Conservation (phyloP, 2,113 vertebrate species). For the Dolichallabes microphthalmus region DNA sequence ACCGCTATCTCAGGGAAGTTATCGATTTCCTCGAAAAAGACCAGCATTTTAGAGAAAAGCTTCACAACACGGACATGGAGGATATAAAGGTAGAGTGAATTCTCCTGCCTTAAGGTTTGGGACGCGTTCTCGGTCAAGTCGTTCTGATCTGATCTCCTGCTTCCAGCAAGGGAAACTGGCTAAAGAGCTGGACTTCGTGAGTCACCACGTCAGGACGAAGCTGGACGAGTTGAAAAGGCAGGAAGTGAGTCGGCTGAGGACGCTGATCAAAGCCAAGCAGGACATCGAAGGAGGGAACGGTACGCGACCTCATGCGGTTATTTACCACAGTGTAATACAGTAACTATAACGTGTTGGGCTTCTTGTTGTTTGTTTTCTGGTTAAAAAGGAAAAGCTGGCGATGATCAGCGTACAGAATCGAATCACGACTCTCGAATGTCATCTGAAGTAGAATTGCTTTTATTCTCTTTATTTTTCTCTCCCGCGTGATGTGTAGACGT, state of each 20-base stretch:
- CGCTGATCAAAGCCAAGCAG: conserved; percentile 93
- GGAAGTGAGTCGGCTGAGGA: conserved; percentile 89
- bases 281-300: conserved; percentile 86
- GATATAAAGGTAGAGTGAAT: conserved; percentile 88
- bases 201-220: conserved; percentile 90
- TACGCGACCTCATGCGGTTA: conserved; percentile 35
- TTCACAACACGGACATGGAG: conserved; percentile 96
- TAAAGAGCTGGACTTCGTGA: conserved; percentile 94
- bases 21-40: conserved; percentile 98
- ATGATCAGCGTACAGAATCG: not conserved
- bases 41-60: conserved; percentile 95
- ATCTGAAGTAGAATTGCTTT: not conserved
- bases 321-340: not conserved
- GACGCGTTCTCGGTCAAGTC: not conserved
- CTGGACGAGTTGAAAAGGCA: conserved; percentile 96
- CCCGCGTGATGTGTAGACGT: conserved; percentile 57
- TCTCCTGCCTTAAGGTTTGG: not conserved
- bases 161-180: conserved; percentile 89
- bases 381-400: too few relatives aligned
- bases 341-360: not conserved
- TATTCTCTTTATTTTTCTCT: not conserved
- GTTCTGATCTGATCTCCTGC: not conserved
- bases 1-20: conserved; percentile 96
- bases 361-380: not conserved
- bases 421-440: not conserved